Conservation (phyloP, 2,888 invertebrate genomes). For the Malachius bipustulatus region DNA sequence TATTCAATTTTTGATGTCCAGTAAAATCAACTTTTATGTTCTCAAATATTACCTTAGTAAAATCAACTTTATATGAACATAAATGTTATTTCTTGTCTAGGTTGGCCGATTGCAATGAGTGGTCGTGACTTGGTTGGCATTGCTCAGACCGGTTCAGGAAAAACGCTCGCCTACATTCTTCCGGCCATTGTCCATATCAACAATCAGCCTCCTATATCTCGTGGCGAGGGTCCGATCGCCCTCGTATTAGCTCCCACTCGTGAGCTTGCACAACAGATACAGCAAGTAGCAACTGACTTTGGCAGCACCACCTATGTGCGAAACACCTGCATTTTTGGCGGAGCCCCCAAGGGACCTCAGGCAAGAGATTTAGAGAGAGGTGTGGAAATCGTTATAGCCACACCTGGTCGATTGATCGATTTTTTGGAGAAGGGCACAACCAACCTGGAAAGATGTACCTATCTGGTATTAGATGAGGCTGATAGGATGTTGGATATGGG, state of each 20-base stretch:
- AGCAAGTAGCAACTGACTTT: conserved; percentile 74
- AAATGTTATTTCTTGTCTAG: neutral
- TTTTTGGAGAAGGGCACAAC: conserved; percentile 60
- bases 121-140: conserved; percentile 77
- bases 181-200: conserved; percentile 79
- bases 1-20: too few species aligned
- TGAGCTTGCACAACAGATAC: conserved; percentile 66
- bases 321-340: conserved; percentile 82
- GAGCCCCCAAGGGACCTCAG: conserved; percentile 76
- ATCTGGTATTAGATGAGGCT: conserved; percentile 82
- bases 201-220: conserved; percentile 58
- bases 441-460: conserved; percentile 64
- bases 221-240: conserved; percentile 74
- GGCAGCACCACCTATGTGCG: conserved; percentile 64
- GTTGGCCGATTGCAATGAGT: conserved; percentile 74
- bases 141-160: conserved; percentile 70
- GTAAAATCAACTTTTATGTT: too few species aligned
- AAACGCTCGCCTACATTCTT: conserved; percentile 62
- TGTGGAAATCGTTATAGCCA: conserved; percentile 75
- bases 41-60: too few species aligned
- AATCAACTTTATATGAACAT: too few species aligned
- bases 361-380: conserved; percentile 58
- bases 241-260: conserved; percentile 65
- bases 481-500: conserved; percentile 96
- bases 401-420: conserved; percentile 74